phyloP scores from a whole-genome alignment of 2,888 invertebrate species.

The Gortyna flavago region DNA sequence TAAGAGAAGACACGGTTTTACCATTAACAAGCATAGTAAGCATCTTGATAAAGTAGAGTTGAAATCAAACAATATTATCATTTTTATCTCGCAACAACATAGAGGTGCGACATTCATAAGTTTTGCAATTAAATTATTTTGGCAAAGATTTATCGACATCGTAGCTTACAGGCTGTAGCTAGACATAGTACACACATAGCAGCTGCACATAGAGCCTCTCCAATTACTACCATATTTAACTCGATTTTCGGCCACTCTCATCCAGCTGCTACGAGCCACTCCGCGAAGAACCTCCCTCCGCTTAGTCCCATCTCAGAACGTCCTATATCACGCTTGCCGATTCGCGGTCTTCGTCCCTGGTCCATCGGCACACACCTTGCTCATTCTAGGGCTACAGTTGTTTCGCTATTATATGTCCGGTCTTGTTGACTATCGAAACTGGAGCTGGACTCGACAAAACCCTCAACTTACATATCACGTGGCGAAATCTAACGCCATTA shows the following conservation, averaged over 20 bases:
- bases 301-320: background rate
- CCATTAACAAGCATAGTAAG: slow-evolving; percentile 41
- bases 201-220: background rate
- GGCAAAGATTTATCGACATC: slow-evolving; percentile 11
- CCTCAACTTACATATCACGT: no score
- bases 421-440: background rate
- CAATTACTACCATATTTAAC: background rate
- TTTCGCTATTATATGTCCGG: background rate
- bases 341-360: background rate
- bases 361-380: background rate
- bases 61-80: slow-evolving; percentile 77
- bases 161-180: no score
- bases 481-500: background rate
- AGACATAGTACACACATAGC: background rate
- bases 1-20: slow-evolving; percentile 37
- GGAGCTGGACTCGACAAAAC: background rate
- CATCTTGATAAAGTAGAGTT: slow-evolving; percentile 65
- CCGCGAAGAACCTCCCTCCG: background rate
- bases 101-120: slow-evolving; percentile 69
- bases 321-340: no score
- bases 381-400: background rate
- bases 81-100: slow-evolving; percentile 78
- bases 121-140: slow-evolving; percentile 3
- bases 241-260: background rate
- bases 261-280: background rate